Evolutionary conservation across 2,888 invertebrate genomes (phyloP), one percentile per base, ranked within the genome.

Genomic region (Cantharis lateralis): DNA sequence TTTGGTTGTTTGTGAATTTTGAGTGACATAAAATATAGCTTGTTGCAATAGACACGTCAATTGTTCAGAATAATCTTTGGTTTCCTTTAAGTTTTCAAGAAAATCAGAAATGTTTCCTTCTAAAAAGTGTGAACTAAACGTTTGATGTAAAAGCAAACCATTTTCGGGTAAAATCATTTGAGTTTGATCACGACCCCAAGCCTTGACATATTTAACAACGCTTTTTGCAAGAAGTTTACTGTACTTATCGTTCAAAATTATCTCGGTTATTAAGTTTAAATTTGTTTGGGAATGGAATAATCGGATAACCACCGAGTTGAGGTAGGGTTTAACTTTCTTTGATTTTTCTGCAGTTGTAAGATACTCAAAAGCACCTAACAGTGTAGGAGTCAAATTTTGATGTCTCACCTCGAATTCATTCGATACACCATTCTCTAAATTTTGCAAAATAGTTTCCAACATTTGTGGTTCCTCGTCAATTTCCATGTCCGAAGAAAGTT

Each of bases 221-320:
- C 89, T 85, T 9, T 89, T 87, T 70, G 90, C 83, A 18, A 85
- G 73, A 32, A 82, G 87, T 7, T 89, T 76, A 80, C 91, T 88
- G 64, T 89, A 89, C 81, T 89, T 89, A n/a, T 89, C 87, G 66
- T 76, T 15, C 10, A 68, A 62, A 26, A 90, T 87, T 68, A 92
- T 84, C 32, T 89, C 84, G 80, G 89, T 88, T 2, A 92, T 89
- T 73, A 90, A 82, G 70, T 89, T 88, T 0, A 91, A 89, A 1
- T 89, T 88, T 79, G 90, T 90, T 87, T 93, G 93, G 74, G 88
- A 89, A 83, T 93, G 93, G 24, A 93, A 88, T 80, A 92, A 89
- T 86, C 92, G 91, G n/a, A 90, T 84, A 10, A 89, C 79, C 62
- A 89, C 89, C 62, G 87, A 84, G 79, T 89, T 88, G 10, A 89